Evolutionary conservation across 53 echinoderm and acorn worm genomes (phyloP).

Genomic region (Hippasteria phrygiana): DNA sequence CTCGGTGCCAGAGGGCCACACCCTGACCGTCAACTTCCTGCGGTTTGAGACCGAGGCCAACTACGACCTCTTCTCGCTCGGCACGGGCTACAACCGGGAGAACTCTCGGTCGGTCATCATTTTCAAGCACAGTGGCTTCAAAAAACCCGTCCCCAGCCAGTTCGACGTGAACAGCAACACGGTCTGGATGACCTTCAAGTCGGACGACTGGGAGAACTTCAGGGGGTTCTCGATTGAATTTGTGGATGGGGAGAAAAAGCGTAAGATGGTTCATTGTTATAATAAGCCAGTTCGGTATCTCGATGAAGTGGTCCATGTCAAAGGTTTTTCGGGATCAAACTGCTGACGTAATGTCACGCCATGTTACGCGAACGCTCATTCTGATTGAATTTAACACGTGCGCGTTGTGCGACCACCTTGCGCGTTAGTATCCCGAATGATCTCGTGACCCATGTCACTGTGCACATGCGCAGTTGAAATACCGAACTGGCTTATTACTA

Average conservation of each 20-base stretch:
- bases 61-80: constrained; percentile 87
- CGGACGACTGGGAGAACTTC: constrained; percentile 91
- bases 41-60: constrained; percentile 88
- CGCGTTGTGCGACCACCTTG: too few relatives aligned
- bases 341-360: too few relatives aligned
- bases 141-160: constrained; percentile 62
- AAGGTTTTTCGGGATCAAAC: too few relatives aligned
- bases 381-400: too few relatives aligned
- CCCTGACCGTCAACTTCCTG: constrained; percentile 69
- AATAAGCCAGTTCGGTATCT: background rate
- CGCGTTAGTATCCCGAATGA: too few relatives aligned
- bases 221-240: constrained; percentile 84
- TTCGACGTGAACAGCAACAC: constrained; percentile 67
- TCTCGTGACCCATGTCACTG: too few relatives aligned
- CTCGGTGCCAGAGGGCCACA: constrained; percentile 66
- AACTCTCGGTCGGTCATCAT: constrained; percentile 54
- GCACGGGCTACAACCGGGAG: constrained; percentile 75
- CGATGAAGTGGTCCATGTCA: too few relatives aligned
- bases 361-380: too few relatives aligned
- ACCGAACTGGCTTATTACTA: too few relatives aligned
- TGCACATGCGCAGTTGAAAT: too few relatives aligned
- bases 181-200: constrained; percentile 77
- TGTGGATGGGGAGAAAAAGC: constrained; percentile 71
- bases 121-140: constrained; percentile 88
- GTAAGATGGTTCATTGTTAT: constrained; percentile 71